Percentiles rank a stretch among this genome's conserved stretches.
Conservation (phyloP, 53 echinoderm and acorn worm genomes). For the Temnopleurus reevesii region DNA sequence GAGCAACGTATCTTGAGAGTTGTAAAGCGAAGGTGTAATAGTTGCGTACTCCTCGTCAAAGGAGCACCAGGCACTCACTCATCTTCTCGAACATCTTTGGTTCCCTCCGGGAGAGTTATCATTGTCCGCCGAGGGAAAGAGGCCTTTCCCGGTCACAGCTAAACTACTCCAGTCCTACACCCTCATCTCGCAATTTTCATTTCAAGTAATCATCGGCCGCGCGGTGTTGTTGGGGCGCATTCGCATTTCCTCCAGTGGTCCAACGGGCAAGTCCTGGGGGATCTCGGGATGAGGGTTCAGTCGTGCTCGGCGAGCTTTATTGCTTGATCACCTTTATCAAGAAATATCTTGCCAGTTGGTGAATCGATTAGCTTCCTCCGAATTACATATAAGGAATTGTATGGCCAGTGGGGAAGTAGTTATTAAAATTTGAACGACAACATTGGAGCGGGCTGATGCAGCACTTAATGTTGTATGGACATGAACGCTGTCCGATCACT, state of each 20-base stretch:
- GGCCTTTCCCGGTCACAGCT: slow-evolving; percentile 56
- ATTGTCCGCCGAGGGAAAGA: slow-evolving; percentile 54
- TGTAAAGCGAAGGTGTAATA: not conserved
- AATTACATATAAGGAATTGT: slow-evolving; percentile 60
- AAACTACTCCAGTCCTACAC: slow-evolving; percentile 54
- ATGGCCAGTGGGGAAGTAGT: slow-evolving; percentile 51
- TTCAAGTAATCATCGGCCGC: slow-evolving; percentile 42
- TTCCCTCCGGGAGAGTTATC: slow-evolving; percentile 47
- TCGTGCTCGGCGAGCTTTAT: slow-evolving; percentile 47
- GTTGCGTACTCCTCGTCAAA: slow-evolving; percentile 35
- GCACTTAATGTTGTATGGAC: slow-evolving; percentile 33
- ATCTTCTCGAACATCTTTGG: slow-evolving; percentile 30
- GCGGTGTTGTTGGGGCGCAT: slow-evolving; percentile 46
- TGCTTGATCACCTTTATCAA: slow-evolving; percentile 61
- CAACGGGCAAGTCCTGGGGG: slow-evolving; percentile 52
- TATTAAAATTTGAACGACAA: slow-evolving; percentile 62
- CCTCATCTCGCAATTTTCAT: slow-evolving; percentile 41
- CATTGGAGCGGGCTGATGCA: slow-evolving; percentile 45
- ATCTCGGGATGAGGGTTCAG: slow-evolving; percentile 44
- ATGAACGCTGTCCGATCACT: slow-evolving; percentile 54
- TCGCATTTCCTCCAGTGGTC: slow-evolving; percentile 53
- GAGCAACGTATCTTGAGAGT: slow-evolving; percentile 53
- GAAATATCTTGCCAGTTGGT: slow-evolving; percentile 58
- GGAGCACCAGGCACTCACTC: slow-evolving; percentile 34
- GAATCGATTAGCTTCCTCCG: slow-evolving; percentile 56